Conservation (phyloP, 2,888 invertebrate genomes). For the Dryobotodes eremita region DNA sequence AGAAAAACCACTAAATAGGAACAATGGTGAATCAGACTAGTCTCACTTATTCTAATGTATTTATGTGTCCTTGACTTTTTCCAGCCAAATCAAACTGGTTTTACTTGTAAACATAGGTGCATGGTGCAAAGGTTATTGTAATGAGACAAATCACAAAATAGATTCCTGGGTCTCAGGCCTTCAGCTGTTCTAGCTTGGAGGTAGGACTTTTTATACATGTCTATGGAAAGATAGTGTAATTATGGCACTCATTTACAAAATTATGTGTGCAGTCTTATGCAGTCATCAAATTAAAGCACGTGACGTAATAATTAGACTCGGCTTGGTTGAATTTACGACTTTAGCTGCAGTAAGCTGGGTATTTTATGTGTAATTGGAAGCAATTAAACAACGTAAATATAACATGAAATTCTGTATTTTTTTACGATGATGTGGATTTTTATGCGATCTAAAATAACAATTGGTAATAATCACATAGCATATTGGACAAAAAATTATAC, state of each 20-base stretch:
- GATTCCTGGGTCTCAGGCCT: neutral
- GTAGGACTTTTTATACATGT: neutral
- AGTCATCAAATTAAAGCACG: conserved; percentile 14
- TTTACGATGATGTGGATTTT: neutral
- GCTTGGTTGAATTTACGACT: conserved; percentile 6
- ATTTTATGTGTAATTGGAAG: neutral
- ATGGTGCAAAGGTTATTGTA: conserved; percentile 10
- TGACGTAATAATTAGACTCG: conserved; percentile 50
- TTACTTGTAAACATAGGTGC: conserved; percentile 13
- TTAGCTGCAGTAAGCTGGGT: neutral
- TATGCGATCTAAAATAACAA: neutral
- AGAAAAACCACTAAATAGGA: neutral
- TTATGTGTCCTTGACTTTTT: neutral
- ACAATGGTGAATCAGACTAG: neutral
- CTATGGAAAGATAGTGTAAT: neutral
- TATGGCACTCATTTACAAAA: conserved; percentile 9
- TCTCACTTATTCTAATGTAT: neutral
- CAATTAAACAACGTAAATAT: conserved; percentile 18
- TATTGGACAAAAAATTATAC: conserved; percentile 59
- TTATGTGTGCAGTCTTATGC: conserved; percentile 1
- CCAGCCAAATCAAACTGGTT: neutral
- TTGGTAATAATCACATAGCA: conserved; percentile 4
- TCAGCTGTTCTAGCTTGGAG: neutral
- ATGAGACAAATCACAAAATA: neutral
- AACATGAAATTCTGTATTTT: neutral